Evolutionary conservation across 2,113 vertebrate species (phyloP).

Genomic region (Percina caprodes): DNA sequence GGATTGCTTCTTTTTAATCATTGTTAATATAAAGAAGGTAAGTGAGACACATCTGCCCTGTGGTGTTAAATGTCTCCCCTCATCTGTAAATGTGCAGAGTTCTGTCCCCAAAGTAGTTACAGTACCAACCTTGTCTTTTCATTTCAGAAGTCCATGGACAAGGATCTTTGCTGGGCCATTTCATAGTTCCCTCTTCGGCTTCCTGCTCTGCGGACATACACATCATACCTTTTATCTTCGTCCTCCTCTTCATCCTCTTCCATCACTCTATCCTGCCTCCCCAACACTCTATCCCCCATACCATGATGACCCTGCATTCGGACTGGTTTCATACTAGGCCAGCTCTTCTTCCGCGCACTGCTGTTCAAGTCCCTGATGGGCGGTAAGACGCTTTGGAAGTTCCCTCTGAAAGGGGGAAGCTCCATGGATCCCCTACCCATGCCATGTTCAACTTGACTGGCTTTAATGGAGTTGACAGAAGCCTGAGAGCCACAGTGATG

Average conservation of each 20-base stretch:
- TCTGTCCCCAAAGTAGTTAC: constrained; percentile 2
- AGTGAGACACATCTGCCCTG: not conserved
- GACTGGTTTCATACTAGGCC: constrained; percentile 75
- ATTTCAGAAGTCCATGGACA: constrained; percentile 93
- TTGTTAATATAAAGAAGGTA: not conserved
- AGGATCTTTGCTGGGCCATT: constrained; percentile 88
- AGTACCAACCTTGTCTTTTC: not conserved
- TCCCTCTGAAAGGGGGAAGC: constrained; percentile 80
- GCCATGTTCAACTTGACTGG: constrained; percentile 84
- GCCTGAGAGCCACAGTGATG: constrained; percentile 94
- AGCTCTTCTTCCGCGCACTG: constrained; percentile 77
- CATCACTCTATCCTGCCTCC: constrained; percentile 92
- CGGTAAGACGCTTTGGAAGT: constrained; percentile 55
- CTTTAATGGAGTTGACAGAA: constrained; percentile 82
- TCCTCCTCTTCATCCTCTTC: constrained; percentile 88
- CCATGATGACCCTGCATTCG: constrained; percentile 44
- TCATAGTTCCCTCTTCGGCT: constrained; percentile 66
- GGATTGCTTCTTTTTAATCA: not conserved
- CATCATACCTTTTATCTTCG: constrained; percentile 78
- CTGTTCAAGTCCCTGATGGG: constrained; percentile 65
- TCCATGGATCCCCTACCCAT: constrained; percentile 84
- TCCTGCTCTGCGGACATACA: constrained; percentile 86
- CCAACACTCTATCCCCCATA: constrained; percentile 81
- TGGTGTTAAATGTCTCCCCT: not conserved
- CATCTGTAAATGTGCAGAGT: not conserved